phyloP scores from a whole-genome alignment of 1,140 invertebrate genomes.

The Aethina tumida region DNA sequence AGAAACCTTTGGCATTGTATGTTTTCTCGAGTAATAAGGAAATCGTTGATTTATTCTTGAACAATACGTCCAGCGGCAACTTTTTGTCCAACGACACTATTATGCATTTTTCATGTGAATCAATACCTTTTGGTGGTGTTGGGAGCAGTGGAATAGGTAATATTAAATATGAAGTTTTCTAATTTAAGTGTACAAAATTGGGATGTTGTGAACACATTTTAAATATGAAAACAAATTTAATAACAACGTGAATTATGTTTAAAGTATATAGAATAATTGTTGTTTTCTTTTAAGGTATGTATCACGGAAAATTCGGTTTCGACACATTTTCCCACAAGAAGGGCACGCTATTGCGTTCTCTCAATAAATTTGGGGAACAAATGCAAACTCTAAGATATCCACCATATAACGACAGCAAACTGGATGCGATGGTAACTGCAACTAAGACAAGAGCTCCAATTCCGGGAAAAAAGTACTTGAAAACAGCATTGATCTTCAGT shows the following conservation, averaged over 20 bases:
- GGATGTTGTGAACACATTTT: too few relatives aligned
- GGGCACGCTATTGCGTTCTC: constrained; percentile 64
- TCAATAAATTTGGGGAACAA: constrained; percentile 56
- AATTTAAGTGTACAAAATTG: too few relatives aligned
- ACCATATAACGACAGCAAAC: constrained; percentile 12
- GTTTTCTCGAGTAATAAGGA: constrained; percentile 68
- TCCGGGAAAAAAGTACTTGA: too few relatives aligned
- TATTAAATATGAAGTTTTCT: constrained; percentile 92
- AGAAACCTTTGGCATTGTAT: constrained; percentile 72
- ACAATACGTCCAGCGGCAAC: constrained; percentile 71
- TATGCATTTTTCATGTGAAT: constrained; percentile 73
- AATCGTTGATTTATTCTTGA: constrained; percentile 46
- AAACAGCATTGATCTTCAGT: too few relatives aligned
- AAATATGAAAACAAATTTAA: too few relatives aligned
- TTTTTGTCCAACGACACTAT: constrained; percentile 84
- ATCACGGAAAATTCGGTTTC: constrained; percentile 54
- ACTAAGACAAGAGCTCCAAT: constrained; percentile 9
- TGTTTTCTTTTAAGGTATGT: too few relatives aligned
- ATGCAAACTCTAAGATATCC: constrained; percentile 32
- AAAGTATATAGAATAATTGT: too few relatives aligned
- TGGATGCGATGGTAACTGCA: constrained; percentile 4
- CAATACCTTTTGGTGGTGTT: constrained; percentile 75
- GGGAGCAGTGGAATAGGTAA: constrained; percentile 83
- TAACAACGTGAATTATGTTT: too few relatives aligned
- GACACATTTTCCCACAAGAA: constrained; percentile 89